Evolutionary conservation across 2,888 invertebrate species (phyloP).

Genomic region (Pocota personata): DNA sequence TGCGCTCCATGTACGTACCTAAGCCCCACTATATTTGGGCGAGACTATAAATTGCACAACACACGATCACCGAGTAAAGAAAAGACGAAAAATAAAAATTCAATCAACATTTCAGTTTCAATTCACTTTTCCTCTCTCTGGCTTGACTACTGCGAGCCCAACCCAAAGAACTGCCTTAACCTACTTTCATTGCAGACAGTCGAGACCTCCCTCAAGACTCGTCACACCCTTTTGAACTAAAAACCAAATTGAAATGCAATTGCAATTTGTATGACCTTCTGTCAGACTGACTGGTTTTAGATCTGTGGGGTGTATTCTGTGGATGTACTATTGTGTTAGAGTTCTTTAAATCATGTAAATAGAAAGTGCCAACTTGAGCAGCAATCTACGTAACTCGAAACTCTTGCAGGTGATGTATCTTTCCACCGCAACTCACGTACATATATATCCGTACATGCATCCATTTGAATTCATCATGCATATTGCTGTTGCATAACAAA

Average conservation of each 20-base stretch:
- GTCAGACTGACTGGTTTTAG: slow-evolving; percentile 42
- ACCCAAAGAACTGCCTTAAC: slow-evolving; percentile 77
- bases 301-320: not conserved
- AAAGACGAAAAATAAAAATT: slow-evolving; percentile 18
- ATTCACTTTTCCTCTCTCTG: slow-evolving; percentile 44
- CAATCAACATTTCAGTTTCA: slow-evolving; percentile 31
- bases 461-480: slow-evolving; percentile 54
- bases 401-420: slow-evolving; percentile 50
- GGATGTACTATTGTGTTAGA: not conserved
- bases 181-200: slow-evolving; percentile 73
- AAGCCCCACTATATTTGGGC: slow-evolving; percentile 42
- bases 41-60: slow-evolving; percentile 59
- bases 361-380: slow-evolving; percentile 50
- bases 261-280: slow-evolving; percentile 63
- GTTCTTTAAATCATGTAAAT: slow-evolving; percentile 35
- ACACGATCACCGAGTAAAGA: slow-evolving; percentile 2
- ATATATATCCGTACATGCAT: not conserved
- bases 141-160: slow-evolving; percentile 21
- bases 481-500: slow-evolving; percentile 55
- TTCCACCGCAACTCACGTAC: slow-evolving; percentile 12
- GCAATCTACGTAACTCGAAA: slow-evolving; percentile 27
- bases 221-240: slow-evolving; percentile 62
- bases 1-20: slow-evolving; percentile 11
- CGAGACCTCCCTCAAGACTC: slow-evolving; percentile 61
- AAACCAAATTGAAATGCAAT: slow-evolving; percentile 1